phyloP scores from a whole-genome alignment of 2,797 vertebrate genomes.

The Austrolebias charrua region DNA sequence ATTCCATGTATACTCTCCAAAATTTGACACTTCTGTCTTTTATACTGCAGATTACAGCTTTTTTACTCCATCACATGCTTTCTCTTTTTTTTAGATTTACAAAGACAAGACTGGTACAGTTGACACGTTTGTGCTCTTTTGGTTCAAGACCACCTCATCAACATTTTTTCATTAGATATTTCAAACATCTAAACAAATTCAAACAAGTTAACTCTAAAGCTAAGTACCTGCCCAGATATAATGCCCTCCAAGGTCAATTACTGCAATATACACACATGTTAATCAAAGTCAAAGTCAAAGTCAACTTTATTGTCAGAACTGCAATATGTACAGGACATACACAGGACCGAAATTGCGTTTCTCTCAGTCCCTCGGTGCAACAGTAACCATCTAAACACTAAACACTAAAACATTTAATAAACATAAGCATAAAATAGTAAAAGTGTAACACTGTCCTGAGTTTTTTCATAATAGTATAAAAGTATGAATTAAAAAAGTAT shows the following conservation, averaged over 20 bases:
- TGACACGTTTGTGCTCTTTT: slow-evolving; percentile 36
- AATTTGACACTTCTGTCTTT: slow-evolving; percentile 36
- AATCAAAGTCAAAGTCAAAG: too few species aligned
- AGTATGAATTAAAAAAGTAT: too few species aligned
- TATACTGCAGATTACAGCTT: not conserved
- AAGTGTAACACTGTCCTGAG: too few species aligned
- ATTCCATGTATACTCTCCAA: slow-evolving; percentile 37
- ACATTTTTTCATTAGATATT: slow-evolving; percentile 60
- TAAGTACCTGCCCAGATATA: slow-evolving; percentile 58
- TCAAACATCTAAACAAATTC: slow-evolving; percentile 50
- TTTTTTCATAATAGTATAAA: too few species aligned
- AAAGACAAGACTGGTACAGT: slow-evolving; percentile 27
- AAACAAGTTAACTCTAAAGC: slow-evolving; percentile 43
- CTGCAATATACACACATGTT: slow-evolving; percentile 48
- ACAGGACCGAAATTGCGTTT: too few species aligned
- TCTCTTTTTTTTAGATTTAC: slow-evolving; percentile 31
- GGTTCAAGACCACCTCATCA: slow-evolving; percentile 64
- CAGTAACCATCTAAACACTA: too few species aligned
- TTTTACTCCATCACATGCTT: slow-evolving; percentile 37
- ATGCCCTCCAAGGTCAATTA: slow-evolving; percentile 60
- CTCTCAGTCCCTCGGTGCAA: too few species aligned
- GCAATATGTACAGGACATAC: too few species aligned
- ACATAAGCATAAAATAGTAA: too few species aligned
- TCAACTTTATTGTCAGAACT: too few species aligned
- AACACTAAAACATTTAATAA: too few species aligned